phyloP scores from a whole-genome alignment of 1,140 invertebrate species.

The Pogonus chalceus region DNA sequence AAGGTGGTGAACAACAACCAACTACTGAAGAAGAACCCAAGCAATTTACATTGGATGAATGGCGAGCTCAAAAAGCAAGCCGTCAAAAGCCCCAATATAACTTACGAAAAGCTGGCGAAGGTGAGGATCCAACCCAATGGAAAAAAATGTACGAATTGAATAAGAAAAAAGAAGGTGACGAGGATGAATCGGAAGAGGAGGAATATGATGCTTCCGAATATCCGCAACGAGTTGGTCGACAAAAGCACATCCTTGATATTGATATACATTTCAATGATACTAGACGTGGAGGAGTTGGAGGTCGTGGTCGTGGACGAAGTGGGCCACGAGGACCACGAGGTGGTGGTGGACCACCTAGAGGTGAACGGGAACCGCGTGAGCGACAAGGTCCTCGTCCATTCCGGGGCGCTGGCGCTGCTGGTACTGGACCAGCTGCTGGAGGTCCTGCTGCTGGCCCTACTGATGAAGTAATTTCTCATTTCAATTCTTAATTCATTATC shows the following conservation, averaged over 20 bases:
- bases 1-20: slow-evolving; percentile 37
- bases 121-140: slow-evolving; percentile 82
- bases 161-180: slow-evolving; percentile 64
- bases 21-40: slow-evolving; percentile 66
- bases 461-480: too few relatives aligned
- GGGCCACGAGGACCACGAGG: slow-evolving; percentile 40
- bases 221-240: slow-evolving; percentile 76
- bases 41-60: slow-evolving; percentile 80
- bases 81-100: slow-evolving; percentile 77
- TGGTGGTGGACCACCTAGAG: slow-evolving; percentile 23
- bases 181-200: slow-evolving; percentile 47
- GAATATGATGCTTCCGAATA: slow-evolving; percentile 73
- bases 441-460: background rate
- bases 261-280: slow-evolving; percentile 82
- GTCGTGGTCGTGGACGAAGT: slow-evolving; percentile 45
- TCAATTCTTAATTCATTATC: too few relatives aligned
- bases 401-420: slow-evolving; percentile 14
- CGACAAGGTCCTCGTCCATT: slow-evolving; percentile 21
- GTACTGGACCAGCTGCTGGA: background rate
- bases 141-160: slow-evolving; percentile 82
- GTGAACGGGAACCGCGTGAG: slow-evolving; percentile 19
- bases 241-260: slow-evolving; percentile 78
- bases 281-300: slow-evolving; percentile 55
- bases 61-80: slow-evolving; percentile 65
- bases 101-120: slow-evolving; percentile 83